These are phyloP conservation scores for Catharus ustulatus DNA, from an alignment of 2,797 vertebrate species.

Conservation along the genomic window DNA sequence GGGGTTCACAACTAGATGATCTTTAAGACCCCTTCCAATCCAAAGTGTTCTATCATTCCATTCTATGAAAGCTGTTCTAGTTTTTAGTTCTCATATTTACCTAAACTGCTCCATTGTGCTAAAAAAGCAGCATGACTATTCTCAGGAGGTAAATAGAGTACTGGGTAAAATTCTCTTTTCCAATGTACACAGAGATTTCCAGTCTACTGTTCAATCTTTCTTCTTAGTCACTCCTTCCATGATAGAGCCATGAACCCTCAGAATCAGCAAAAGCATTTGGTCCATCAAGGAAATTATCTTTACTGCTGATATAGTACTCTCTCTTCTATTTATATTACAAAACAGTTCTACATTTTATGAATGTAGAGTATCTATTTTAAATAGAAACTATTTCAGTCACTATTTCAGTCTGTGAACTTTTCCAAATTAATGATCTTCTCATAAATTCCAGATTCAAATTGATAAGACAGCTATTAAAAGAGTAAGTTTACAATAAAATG, in stretches of 20 bases:
- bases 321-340: not conserved
- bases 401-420: not conserved
- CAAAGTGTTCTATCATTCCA: not conserved
- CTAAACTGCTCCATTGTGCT: not conserved
- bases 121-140: not conserved
- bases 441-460: not conserved
- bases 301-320: not conserved
- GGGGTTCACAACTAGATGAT: not conserved
- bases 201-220: not conserved
- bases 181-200: not conserved
- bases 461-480: not conserved
- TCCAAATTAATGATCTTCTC: not conserved
- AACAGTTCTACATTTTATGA: not conserved
- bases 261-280: not conserved
- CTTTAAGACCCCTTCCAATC: not conserved
- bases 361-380: not conserved
- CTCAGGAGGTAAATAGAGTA: not conserved
- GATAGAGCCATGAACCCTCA: not conserved
- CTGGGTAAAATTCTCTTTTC: not conserved
- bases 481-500: constrained; percentile 8
- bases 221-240: not conserved
- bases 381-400: not conserved
- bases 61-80: not conserved
- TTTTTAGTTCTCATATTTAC: not conserved
- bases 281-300: not conserved